Conservation (phyloP, 2,888 invertebrate genomes). For the Furcula furcula region DNA sequence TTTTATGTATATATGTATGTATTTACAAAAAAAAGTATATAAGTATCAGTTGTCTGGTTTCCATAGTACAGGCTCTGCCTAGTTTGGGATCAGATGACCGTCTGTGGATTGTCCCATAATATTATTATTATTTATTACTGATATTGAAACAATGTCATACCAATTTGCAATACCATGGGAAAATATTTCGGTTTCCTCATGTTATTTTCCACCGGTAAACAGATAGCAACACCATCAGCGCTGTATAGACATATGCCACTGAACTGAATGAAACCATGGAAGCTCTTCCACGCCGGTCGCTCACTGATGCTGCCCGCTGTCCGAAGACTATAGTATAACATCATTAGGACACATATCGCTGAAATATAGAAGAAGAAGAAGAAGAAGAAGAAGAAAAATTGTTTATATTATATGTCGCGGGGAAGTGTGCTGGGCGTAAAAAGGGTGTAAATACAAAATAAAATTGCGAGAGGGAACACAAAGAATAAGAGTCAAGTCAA, state of each 20-base stretch:
- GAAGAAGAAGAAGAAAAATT: too few relatives aligned
- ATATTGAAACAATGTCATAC: slow-evolving; percentile 9
- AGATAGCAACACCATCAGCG: slow-evolving; percentile 55
- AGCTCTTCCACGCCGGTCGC: slow-evolving; percentile 45
- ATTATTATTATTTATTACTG: not conserved
- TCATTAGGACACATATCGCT: slow-evolving; percentile 43
- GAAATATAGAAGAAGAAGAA: too few relatives aligned
- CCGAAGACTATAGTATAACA: slow-evolving; percentile 43
- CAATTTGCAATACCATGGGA: slow-evolving; percentile 30
- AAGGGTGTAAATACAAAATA: too few relatives aligned
- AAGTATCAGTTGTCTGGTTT: not conserved
- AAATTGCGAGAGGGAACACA: too few relatives aligned
- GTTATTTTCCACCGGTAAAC: slow-evolving; percentile 55
- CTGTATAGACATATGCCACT: slow-evolving; percentile 78
- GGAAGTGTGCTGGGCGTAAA: too few relatives aligned
- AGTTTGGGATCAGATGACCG: too few relatives aligned
- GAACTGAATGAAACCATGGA: slow-evolving; percentile 52
- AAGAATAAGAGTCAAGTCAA: too few relatives aligned
- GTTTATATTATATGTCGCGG: too few relatives aligned
- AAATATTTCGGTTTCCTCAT: slow-evolving; percentile 50
- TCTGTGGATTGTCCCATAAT: too few relatives aligned
- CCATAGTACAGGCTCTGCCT: not conserved
- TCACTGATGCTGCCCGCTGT: slow-evolving; percentile 21
- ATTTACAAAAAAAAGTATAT: too few relatives aligned
- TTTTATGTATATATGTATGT: too few relatives aligned